These are phyloP conservation scores for Dromococcyx pavoninus DNA, from an alignment of 2,797 vertebrate species.

Conservation along the genomic window DNA sequence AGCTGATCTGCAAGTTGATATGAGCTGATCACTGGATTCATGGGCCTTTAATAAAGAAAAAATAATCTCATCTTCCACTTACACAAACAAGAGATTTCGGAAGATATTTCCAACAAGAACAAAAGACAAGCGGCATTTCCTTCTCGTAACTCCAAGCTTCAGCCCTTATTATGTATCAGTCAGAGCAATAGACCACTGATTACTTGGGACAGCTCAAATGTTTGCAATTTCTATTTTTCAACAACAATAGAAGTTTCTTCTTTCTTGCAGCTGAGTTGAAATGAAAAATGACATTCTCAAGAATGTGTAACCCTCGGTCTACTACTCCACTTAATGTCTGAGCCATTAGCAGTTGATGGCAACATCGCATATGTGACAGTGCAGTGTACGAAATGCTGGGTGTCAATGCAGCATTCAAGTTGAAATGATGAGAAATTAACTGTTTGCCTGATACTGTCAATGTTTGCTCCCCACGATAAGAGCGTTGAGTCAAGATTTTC, in stretches of 20 bases:
- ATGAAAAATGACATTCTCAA: background rate
- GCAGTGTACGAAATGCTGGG: background rate
- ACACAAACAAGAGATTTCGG: background rate
- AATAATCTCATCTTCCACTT: background rate
- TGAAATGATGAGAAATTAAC: background rate
- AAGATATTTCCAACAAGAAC: background rate
- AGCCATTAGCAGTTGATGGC: background rate
- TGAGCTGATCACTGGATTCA: background rate
- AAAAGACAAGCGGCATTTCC: background rate
- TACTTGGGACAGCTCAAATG: background rate
- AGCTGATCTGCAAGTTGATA: background rate
- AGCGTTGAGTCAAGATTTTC: background rate
- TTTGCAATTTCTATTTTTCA: background rate
- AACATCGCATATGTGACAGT: background rate
- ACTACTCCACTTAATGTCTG: background rate
- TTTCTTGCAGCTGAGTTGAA: background rate
- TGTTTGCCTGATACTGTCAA: background rate
- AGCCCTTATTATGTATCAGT: background rate
- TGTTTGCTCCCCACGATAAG: rapidly evolving
- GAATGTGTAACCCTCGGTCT: background rate
- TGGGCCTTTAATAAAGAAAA: background rate
- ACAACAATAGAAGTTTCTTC: background rate
- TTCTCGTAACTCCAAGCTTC: background rate
- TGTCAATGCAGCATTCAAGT: background rate
- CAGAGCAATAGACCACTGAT: background rate